Base-by-base conservation (phyloP, 2,797 vertebrate genomes). In the Mallotus villosus region DNA sequence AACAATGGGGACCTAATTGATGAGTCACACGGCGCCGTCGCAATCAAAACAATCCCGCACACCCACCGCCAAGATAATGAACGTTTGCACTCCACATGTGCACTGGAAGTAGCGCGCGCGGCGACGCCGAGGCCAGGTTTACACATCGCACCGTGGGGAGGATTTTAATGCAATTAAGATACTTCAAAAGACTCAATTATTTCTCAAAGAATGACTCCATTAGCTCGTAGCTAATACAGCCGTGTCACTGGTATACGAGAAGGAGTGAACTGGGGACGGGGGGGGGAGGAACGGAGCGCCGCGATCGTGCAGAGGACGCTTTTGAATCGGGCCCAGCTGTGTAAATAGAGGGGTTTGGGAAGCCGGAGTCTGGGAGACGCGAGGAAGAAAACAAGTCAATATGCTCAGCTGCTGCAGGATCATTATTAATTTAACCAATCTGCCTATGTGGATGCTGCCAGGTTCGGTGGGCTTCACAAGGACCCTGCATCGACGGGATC, bases 401-500 rank as follows among this genome's bases (percentile, higher is more conserved):
- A 79, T 68, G 71, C 72, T 82, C 78, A 82, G 77, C 58, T 72
- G 84, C 70, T 9, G 73, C 29, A 53, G 49, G 25, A 81, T 86
- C 85, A 87, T 88, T 86, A 90, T 37, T 86, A 84, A 88, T 90
- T 87, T 81, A 87, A 82, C 76, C 74, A 49, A 70, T 86, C 84
- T 87, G 82, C 76, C 81, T 83, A 71, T 51, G 29, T 83, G 77
- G 81, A 82, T 83, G 78, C 76, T 71, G 79, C 82, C 71, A 80
- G 79, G 75, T 71, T 75, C 70, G 67, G 63, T 72, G 80, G 79
- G 79, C 84, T 82, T 82, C 63, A 70, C 0, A 14, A 81, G 73
- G 72, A 79, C 66, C 51, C 21, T 34, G 46, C 12, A 25, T 19
- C 37, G n/a, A 37, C 16, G n/a, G 8, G 34, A 66, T 46, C 21